Evolutionary conservation across 2,888 invertebrate species (phyloP).

Genomic region (Steinernema hermaphroditum): DNA sequence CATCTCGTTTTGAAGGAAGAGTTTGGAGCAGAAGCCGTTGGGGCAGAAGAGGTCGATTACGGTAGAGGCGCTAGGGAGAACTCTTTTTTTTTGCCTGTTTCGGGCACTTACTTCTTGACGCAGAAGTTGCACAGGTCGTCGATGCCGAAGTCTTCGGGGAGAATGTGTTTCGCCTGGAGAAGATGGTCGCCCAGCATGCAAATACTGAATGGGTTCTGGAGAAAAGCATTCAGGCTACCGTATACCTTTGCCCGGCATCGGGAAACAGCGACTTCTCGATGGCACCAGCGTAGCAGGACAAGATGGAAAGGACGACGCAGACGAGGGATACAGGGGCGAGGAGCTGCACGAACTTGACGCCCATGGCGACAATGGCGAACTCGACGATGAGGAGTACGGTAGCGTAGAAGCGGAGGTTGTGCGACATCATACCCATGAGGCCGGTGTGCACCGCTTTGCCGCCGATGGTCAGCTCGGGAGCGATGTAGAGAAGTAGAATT

Average conservation of each 20-base stretch:
- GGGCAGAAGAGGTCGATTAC: conserved; percentile 31
- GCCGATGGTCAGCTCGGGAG: conserved; percentile 61
- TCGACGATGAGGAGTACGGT: conserved; percentile 83
- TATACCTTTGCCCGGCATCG: conserved; percentile 77
- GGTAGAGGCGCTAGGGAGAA: background rate
- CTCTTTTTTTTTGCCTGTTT: conserved; percentile 67
- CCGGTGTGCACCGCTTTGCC: conserved; percentile 57
- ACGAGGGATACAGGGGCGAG: conserved; percentile 88
- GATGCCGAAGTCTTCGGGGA: conserved; percentile 36
- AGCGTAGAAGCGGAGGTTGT: conserved; percentile 96
- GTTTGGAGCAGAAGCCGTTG: conserved; percentile 35
- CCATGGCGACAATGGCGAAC: conserved; percentile 82
- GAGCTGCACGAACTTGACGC: conserved; percentile 97
- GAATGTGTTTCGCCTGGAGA: conserved; percentile 68
- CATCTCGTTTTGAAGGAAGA: conserved; percentile 49
- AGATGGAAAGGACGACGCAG: conserved; percentile 91
- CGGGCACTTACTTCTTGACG: conserved; percentile 74
- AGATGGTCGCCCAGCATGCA: conserved; percentile 86
- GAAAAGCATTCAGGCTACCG: conserved; percentile 65
- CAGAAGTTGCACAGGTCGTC: conserved; percentile 75
- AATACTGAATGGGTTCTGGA: conserved; percentile 74
- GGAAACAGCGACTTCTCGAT: conserved; percentile 79
- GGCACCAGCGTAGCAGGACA: conserved; percentile 91
- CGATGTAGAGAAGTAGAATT: conserved; percentile 64
- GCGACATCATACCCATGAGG: conserved; percentile 76